Evolutionary conservation across 2,797 vertebrate genomes (phyloP).

Genomic region (Phoeniculus purpureus): DNA sequence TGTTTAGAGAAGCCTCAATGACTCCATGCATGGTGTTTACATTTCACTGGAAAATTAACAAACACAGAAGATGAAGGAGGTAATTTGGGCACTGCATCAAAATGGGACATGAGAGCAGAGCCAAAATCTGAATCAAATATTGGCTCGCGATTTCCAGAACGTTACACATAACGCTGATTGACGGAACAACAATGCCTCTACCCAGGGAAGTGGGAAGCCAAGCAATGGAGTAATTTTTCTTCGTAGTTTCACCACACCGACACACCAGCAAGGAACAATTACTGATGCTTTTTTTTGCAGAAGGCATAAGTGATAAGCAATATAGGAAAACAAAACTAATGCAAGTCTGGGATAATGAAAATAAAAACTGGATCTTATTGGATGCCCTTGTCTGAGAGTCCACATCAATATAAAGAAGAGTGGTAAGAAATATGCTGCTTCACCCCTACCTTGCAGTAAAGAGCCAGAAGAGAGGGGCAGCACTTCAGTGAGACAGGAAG

Average conservation of each 20-base stretch:
- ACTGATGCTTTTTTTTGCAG: not conserved
- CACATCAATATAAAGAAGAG: not conserved
- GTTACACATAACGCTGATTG: slow-evolving; percentile 58
- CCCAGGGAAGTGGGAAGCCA: slow-evolving; percentile 43
- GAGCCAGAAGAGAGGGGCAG: not conserved
- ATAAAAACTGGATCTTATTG: not conserved
- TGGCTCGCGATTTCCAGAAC: slow-evolving; percentile 20
- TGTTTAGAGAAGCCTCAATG: not conserved
- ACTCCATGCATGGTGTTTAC: not conserved
- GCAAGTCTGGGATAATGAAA: not conserved
- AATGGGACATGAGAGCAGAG: slow-evolving; percentile 22
- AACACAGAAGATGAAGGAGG: slow-evolving; percentile 41
- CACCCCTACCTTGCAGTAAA: not conserved
- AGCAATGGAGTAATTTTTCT: slow-evolving; percentile 53
- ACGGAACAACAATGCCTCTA: slow-evolving; percentile 38
- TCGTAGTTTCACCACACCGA: slow-evolving; percentile 19
- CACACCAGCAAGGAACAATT: slow-evolving; percentile 10
- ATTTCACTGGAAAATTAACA: slow-evolving; percentile 37
- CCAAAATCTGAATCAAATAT: slow-evolving; percentile 52
- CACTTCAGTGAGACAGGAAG: not conserved
- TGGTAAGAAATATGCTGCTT: not conserved
- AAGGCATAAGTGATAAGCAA: not conserved
- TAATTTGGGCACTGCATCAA: slow-evolving; percentile 49
- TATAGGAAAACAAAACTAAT: not conserved
- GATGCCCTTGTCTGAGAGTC: not conserved